These are phyloP conservation scores for Meiosimyza platycephala DNA, from an alignment of 2,888 invertebrate species.

Conservation along the genomic window DNA sequence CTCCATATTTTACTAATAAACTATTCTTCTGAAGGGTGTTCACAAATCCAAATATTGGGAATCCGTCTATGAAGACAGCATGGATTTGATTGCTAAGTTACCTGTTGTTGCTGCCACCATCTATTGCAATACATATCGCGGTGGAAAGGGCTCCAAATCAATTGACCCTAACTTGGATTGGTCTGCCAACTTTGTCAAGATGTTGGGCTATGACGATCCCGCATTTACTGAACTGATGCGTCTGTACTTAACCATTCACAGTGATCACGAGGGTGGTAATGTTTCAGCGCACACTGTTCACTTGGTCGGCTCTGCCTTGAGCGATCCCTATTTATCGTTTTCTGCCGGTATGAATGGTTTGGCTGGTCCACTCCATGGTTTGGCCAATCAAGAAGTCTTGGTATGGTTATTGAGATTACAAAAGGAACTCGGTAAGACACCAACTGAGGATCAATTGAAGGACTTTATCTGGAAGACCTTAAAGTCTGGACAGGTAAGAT, in stretches of 20 bases:
- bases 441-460: conserved; percentile 90
- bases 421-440: conserved; percentile 84
- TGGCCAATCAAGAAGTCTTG: conserved; percentile 93
- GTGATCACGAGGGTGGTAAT: conserved; percentile 91
- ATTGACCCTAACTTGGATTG: conserved; percentile 85
- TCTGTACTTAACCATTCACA: conserved; percentile 86
- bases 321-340: conserved; percentile 87
- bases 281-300: conserved; percentile 91
- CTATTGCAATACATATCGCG: conserved; percentile 81
- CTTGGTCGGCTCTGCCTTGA: conserved; percentile 86
- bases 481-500: conserved; percentile 77
- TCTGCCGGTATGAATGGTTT: conserved; percentile 88
- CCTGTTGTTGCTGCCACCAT: conserved; percentile 89
- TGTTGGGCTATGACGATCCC: conserved; percentile 82
- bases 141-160: conserved; percentile 77
- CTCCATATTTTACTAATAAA: neutral
- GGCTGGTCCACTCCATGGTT: conserved; percentile 89
- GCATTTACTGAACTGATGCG: conserved; percentile 85
- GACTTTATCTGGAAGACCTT: conserved; percentile 98
- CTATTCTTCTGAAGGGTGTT: conserved; percentile 64
- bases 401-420: conserved; percentile 93
- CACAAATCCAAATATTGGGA: conserved; percentile 86
- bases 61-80: conserved; percentile 81
- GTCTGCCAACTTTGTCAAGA: conserved; percentile 84
- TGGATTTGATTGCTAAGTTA: conserved; percentile 89